Evolutionary conservation across 2,797 vertebrate genomes (phyloP), one percentile per base, ranked within the genome.

Genomic region (Corythornis leucogaster): DNA sequence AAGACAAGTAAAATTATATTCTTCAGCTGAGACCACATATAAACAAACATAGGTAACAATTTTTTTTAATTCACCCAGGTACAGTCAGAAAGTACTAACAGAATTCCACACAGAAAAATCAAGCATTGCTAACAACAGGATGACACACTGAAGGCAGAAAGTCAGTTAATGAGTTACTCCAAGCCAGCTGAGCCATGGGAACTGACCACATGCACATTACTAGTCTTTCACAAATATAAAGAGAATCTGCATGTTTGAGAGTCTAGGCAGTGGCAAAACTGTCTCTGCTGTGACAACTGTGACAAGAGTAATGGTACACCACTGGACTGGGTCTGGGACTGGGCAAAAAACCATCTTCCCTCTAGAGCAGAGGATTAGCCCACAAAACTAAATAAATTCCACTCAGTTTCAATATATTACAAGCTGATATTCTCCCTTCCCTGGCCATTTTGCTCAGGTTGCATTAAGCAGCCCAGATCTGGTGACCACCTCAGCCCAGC

Each of bases 171-270:
- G 75, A 92, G 63, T 66, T 77, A 79, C 74, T 61, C 55, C 61
- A 55, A 70, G 75, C 43, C 89, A 94, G 81, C 57, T 78, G 73
- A 94, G 79, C 57, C 89, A 89, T 5, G 11, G 71, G 76, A 95
- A 82, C 79, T 19, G 54, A 89, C 73, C 53, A 64, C 89, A 63
- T 24, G 59, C 53, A 6, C 31, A 21, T 77, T 77, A 62, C 63
- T 45, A 82, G 76, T 24, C 61, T 89, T 91, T 92, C 68, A 87
- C 68, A 85, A 82, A 77, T 42, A 89, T 55, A 89, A 80, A 89
- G 42, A 82, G 51, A 85, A 82, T 5, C 16, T 8, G 18, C 38
- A 54, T 33, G 74, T 80, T 38, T 82, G 12, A 68, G 90, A 82
- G 64, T 53, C 57, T 30, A 15, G 48, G 54, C 38, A 64, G 59